Evolutionary conservation across 2,113 vertebrate genomes (phyloP).

Genomic region (Lathamus discolor): DNA sequence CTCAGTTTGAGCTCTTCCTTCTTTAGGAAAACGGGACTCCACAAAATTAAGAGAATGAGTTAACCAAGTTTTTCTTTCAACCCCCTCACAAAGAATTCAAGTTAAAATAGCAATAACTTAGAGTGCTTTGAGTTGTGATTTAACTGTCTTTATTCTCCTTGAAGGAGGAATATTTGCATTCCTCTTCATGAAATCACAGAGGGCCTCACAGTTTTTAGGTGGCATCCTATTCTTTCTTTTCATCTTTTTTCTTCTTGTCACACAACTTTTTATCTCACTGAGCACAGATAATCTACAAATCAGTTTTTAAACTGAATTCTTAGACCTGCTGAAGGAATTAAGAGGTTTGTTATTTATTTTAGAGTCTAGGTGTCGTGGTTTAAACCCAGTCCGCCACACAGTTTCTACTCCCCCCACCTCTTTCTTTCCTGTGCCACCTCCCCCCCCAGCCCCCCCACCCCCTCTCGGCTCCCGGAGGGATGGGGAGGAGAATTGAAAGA

Average conservation of each 20-base stretch:
- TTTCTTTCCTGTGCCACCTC: too few species aligned
- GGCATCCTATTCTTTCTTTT: not conserved
- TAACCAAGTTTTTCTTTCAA: not conserved
- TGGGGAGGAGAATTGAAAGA: too few species aligned
- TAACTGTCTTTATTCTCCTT: not conserved
- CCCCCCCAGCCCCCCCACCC: too few species aligned
- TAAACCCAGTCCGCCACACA: too few species aligned
- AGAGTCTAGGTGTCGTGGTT: not conserved
- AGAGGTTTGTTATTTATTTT: not conserved
- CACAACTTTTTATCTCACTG: not conserved
- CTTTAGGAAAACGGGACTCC: not conserved
- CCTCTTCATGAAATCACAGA: not conserved
- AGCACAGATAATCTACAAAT: not conserved
- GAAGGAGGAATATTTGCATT: not conserved
- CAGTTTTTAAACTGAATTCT: not conserved
- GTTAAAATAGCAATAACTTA: not conserved
- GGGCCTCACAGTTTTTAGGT: not conserved
- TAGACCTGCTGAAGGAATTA: not conserved
- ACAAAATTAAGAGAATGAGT: not conserved
- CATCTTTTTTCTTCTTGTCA: not conserved
- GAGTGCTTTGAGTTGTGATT: not conserved
- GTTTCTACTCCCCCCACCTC: too few species aligned
- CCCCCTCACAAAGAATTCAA: not conserved
- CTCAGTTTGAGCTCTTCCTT: not conserved
- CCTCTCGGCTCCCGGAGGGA: too few species aligned